Evolutionary conservation across 2,797 vertebrate genomes (phyloP), one percentile per base, ranked within the genome.

Genomic region (Gambusia yucatana): DNA sequence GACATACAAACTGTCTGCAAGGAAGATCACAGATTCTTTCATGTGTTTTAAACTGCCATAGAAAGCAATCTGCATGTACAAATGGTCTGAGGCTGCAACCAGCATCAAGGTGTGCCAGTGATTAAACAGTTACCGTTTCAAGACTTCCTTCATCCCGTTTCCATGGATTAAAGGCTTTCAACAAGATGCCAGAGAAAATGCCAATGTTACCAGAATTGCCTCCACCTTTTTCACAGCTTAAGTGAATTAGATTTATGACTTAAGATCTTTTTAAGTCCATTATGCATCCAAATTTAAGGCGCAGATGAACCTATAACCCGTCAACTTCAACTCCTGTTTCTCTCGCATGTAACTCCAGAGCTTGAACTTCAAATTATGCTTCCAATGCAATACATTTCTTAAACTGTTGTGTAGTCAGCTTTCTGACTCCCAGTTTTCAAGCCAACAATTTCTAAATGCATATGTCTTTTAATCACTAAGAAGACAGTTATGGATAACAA

Each of bases 1-100:
- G 78, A 88, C 77, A 81, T 44, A 76, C 70, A 80, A 47, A 85
- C 74, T 76, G 33, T 44, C 73, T 74, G 79, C 20, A 67, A 61
- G 25, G 47, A 67, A 69, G 72, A 76, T 52, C 43, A 65, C 46
- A 57, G 79, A 71, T 73, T 74, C 76, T 74, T 77, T 75, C 39
- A 1, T 79, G 55, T 16, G 20, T 44, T 46, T n/a, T 16, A 28
- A 44, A 46, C 39, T 69, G 39, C 39, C 14, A 41, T 41, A 73
- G 44, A 82, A 69, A 77, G 59, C 70, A 57, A 55, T 77, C 48
- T 41, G 55, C 61, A 61, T 47, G 46, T 4, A 57, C 78, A 71
- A 74, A 11, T 22, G 52, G 43, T 46, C 3, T 46, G 52, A 16
- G 52, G 39, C 41, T 11, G 39, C 17, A 41, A 9, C 63, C 22